These are phyloP conservation scores for Rhopalosiphum maidis DNA, from an alignment of 1,140 invertebrate species.

Conservation along the genomic window DNA sequence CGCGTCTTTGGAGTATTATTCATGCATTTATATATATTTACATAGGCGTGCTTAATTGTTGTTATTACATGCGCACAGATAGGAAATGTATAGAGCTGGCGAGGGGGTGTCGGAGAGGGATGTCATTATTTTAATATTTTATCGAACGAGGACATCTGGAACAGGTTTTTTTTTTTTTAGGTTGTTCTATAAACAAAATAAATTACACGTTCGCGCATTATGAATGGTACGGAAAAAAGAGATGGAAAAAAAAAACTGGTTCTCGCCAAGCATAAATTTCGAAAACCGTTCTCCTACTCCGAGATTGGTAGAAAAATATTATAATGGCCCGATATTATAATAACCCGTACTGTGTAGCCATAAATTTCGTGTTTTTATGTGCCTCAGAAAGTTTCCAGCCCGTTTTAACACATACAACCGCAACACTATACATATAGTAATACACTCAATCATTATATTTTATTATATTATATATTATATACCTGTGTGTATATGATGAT, in stretches of 20 bases:
- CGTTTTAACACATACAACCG: slow-evolving; percentile 40
- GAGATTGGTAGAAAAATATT: slow-evolving; percentile 55
- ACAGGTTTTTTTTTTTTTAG: slow-evolving; percentile 43
- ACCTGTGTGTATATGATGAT: too few relatives aligned
- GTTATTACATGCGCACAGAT: slow-evolving; percentile 9
- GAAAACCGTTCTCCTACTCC: slow-evolving; percentile 52
- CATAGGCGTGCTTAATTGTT: slow-evolving; percentile 20
- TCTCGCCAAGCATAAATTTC: slow-evolving; percentile 49
- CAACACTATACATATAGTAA: slow-evolving; percentile 2
- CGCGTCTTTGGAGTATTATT: neutral
- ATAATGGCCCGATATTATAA: slow-evolving; percentile 55
- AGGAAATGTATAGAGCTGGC: too few relatives aligned
- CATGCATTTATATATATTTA: neutral
- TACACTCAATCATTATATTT: neutral
- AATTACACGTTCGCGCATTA: slow-evolving; percentile 57
- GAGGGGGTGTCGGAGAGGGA: slow-evolving; percentile 15
- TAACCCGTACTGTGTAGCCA: slow-evolving; percentile 48
- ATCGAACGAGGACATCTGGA: slow-evolving; percentile 57
- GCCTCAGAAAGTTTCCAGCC: slow-evolving; percentile 33
- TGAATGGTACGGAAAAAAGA: slow-evolving; percentile 49
- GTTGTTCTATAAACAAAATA: slow-evolving; percentile 57
- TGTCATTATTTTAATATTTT: slow-evolving; percentile 54
- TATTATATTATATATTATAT: neutral
- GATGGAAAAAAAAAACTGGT: slow-evolving; percentile 55
- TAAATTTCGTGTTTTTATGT: slow-evolving; percentile 56